A percentile compares a stretch with the other conserved stretches of the same genome.
Evolutionary conservation across 2,888 invertebrate genomes (phyloP).

Genomic region (Hedychridium roseum): DNA sequence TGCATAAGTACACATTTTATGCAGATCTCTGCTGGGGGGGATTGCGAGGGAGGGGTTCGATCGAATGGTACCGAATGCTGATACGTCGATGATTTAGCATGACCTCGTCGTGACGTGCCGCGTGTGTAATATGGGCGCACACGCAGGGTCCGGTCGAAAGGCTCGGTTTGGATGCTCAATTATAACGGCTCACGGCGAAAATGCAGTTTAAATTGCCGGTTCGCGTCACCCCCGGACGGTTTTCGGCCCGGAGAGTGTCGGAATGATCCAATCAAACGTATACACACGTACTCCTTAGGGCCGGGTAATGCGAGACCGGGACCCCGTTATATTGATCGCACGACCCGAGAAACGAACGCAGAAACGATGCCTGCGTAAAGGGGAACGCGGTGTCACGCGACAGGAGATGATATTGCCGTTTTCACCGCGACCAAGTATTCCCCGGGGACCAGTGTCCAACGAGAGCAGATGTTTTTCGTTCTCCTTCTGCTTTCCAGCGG

Average conservation of each 20-base stretch:
- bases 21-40: no score
- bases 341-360: slow-evolving; percentile 14
- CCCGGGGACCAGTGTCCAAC: no score
- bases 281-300: slow-evolving; percentile 2
- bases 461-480: no score
- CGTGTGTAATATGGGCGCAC: background rate
- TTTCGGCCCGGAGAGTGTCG: slow-evolving; percentile 21
- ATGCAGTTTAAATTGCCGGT: slow-evolving; percentile 58
- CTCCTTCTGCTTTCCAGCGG: no score
- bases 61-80: no score
- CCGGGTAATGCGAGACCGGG: slow-evolving; percentile 16
- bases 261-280: slow-evolving; percentile 45
- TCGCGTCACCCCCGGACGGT: slow-evolving; percentile 37
- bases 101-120: background rate
- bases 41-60: no score
- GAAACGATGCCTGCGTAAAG: slow-evolving; percentile 13
- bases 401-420: background rate
- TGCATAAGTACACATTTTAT: no score
- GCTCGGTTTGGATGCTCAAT: no score
- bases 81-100: background rate
- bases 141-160: slow-evolving; percentile 23
- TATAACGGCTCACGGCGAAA: slow-evolving; percentile 58
- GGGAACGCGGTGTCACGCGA: slow-evolving; percentile 18
- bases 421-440: no score
- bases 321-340: slow-evolving; percentile 24